A percentile compares a stretch with the other conserved stretches of the same genome.
Conservation (phyloP, 2,797 vertebrate genomes). For the Acanthopagrus latus region DNA sequence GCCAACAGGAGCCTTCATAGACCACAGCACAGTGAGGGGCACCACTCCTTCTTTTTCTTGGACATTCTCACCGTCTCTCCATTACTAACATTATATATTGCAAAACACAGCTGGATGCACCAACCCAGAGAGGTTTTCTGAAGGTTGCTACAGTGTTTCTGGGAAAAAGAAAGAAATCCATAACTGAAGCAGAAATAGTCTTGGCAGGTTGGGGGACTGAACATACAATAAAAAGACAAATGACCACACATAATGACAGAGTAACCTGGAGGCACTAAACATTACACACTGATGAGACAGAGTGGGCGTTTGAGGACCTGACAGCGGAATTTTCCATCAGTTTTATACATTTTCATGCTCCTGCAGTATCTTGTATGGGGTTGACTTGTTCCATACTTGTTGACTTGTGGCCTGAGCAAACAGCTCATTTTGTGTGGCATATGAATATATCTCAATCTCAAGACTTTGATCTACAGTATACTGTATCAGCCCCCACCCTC, state of each 20-base stretch:
- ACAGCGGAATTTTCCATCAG: conserved; percentile 45
- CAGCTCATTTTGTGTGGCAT: conserved; percentile 47
- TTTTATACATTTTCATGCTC: conserved; percentile 21
- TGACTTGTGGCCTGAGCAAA: conserved; percentile 71
- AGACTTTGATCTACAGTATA: conserved; percentile 47
- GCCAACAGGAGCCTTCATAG: conserved; percentile 14
- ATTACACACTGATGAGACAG: conserved; percentile 19
- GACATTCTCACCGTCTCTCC: conserved; percentile 32
- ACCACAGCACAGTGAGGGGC: conserved; percentile 11
- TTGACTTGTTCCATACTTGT: neutral
- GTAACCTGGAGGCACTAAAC: conserved; percentile 8
- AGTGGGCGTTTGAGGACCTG: neutral
- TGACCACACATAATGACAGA: conserved; percentile 25
- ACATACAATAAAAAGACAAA: conserved; percentile 15
- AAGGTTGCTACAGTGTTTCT: conserved; percentile 25
- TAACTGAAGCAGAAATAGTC: conserved; percentile 14
- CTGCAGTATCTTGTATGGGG: neutral
- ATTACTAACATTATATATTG: conserved; percentile 45
- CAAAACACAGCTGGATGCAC: conserved; percentile 28
- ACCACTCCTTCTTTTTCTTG: conserved; percentile 39
- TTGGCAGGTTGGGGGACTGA: conserved; percentile 20
- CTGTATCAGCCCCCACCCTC: conserved; percentile 23
- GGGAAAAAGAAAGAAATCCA: conserved; percentile 25
- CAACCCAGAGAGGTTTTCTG: neutral
- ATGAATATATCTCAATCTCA: conserved; percentile 55